Evolutionary conservation across 1,140 invertebrate species (phyloP).

Genomic region (Ericerus pela): DNA sequence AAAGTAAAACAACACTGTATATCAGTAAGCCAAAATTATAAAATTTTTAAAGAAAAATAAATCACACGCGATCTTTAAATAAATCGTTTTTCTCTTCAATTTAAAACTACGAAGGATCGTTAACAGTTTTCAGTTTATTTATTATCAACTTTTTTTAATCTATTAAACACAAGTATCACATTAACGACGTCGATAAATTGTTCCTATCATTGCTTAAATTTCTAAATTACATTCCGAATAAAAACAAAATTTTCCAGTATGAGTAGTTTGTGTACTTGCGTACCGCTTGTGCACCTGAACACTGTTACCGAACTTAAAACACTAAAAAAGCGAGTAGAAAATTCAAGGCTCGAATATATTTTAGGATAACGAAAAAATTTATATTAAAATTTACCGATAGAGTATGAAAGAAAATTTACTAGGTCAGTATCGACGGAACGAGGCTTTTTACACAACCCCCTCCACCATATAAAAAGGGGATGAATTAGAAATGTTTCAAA

Average conservation of each 20-base stretch:
- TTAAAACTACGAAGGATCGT: no score
- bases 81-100: no score
- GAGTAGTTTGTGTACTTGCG: background rate
- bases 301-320: background rate
- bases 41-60: no score
- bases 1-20: no score
- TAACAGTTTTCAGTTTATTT: no score
- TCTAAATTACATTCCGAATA: background rate
- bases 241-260: background rate
- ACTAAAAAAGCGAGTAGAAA: background rate
- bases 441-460: background rate
- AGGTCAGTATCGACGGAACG: no score
- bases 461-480: background rate
- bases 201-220: constrained; percentile 3
- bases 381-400: background rate
- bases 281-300: background rate
- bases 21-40: no score
- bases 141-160: no score
- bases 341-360: background rate
- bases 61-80: no score
- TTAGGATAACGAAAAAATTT: background rate
- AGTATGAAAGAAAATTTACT: background rate
- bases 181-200: constrained; percentile 5
- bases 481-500: background rate
- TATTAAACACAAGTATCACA: constrained; percentile 10